These are phyloP conservation scores for Oryzias javanicus DNA, from an alignment of 2,113 vertebrate genomes.

Conservation along the genomic window DNA sequence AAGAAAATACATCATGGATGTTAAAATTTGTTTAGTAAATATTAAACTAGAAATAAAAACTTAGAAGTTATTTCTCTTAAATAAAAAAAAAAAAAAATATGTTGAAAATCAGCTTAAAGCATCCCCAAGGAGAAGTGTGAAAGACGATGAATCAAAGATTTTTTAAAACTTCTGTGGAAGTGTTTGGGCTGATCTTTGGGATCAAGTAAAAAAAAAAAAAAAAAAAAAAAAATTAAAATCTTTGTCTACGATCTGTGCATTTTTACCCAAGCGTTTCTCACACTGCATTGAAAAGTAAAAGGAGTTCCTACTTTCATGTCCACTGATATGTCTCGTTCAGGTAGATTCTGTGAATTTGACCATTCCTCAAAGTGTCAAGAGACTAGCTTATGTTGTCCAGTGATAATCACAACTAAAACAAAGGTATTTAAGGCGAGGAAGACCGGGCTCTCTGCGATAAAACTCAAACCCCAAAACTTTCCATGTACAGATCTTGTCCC, in stretches of 20 bases:
- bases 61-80: not conserved
- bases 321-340: conserved; percentile 23
- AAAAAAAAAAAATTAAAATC: conserved; percentile 1
- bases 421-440: conserved; percentile 11
- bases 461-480: conserved; percentile 2
- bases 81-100: conserved; percentile 19
- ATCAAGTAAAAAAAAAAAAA: conserved; percentile 43
- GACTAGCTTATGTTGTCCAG: conserved; percentile 1
- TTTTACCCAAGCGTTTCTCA: conserved; percentile 13
- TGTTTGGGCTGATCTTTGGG: conserved; percentile 57
- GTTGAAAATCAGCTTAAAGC: conserved; percentile 12
- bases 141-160: conserved; percentile 38
- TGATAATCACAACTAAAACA: not conserved
- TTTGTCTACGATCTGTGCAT: conserved; percentile 35
- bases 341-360: conserved; percentile 13
- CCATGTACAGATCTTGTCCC: not conserved
- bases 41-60: conserved; percentile 24
- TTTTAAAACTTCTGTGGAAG: conserved; percentile 42
- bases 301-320: conserved; percentile 13
- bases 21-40: conserved; percentile 25
- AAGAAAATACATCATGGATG: conserved; percentile 45
- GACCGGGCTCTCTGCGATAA: not conserved
- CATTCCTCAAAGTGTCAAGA: not conserved
- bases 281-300: conserved; percentile 27
- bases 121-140: conserved; percentile 17